Evolutionary conservation across 2,888 invertebrate species (phyloP).

Genomic region (Athalia circularis): DNA sequence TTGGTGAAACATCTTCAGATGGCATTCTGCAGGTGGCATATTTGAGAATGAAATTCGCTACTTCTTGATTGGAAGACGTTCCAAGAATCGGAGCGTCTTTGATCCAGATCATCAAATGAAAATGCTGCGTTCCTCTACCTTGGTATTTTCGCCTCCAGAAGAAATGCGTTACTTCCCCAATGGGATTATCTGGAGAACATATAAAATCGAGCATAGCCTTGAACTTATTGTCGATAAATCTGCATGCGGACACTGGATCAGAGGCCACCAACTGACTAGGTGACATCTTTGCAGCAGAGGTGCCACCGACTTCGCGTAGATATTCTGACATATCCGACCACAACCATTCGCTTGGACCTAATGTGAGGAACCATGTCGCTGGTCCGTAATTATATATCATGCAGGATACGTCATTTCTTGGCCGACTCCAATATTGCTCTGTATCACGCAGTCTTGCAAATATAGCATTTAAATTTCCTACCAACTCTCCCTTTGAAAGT

Average conservation of each 20-base stretch:
- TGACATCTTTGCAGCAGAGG: too few relatives aligned
- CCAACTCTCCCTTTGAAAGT: slow-evolving; percentile 46
- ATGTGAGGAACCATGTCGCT: too few relatives aligned
- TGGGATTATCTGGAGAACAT: slow-evolving; percentile 52
- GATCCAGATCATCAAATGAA: slow-evolving; percentile 58
- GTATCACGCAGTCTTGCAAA: slow-evolving; percentile 48
- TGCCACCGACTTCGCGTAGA: too few relatives aligned
- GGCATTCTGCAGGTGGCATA: too few relatives aligned
- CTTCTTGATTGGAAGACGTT: slow-evolving; percentile 28
- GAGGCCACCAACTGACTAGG: slow-evolving; percentile 51
- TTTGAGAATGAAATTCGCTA: too few relatives aligned
- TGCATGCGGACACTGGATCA: slow-evolving; percentile 62
- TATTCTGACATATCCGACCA: too few relatives aligned
- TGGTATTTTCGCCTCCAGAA: slow-evolving; percentile 31
- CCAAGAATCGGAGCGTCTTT: slow-evolving; percentile 57
- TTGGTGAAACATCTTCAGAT: too few relatives aligned
- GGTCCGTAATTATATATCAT: slow-evolving; percentile 50
- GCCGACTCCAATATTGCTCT: slow-evolving; percentile 51
- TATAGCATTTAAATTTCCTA: slow-evolving; percentile 52
- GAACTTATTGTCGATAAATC: slow-evolving; percentile 64
- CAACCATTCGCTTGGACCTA: too few relatives aligned
- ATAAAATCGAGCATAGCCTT: slow-evolving; percentile 62
- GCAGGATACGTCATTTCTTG: slow-evolving; percentile 53
- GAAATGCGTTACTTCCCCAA: slow-evolving; percentile 41
- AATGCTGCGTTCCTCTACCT: slow-evolving; percentile 57